Percentiles rank a stretch among this genome's conserved stretches.
These are phyloP conservation scores for Oreochromis mossambicus DNA, from an alignment of 2,797 vertebrate genomes.

Conservation along the genomic window DNA sequence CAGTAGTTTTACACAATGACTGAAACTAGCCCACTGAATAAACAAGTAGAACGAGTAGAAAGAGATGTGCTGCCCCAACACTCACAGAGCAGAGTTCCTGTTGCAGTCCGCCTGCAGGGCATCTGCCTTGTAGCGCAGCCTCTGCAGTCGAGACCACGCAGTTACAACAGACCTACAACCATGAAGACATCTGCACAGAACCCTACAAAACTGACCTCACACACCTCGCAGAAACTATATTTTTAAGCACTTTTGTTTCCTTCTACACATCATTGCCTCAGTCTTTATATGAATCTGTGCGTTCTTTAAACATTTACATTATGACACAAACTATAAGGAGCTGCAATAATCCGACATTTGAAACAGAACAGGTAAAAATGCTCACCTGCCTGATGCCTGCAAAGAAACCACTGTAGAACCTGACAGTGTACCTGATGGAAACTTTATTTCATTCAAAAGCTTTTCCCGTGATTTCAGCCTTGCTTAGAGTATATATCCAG, in stretches of 20 bases:
- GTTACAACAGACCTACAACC: background rate
- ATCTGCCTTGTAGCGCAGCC: background rate
- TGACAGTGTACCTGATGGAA: background rate
- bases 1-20: background rate
- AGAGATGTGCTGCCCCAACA: background rate
- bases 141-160: background rate
- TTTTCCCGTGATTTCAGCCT: background rate
- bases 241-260: background rate
- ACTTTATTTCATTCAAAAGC: background rate
- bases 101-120: background rate
- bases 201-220: background rate
- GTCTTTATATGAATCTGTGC: background rate
- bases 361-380: background rate
- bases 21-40: background rate
- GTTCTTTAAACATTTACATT: background rate
- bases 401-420: background rate
- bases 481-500: background rate
- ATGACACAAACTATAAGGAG: background rate
- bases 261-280: background rate
- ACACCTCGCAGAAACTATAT: background rate
- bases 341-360: background rate
- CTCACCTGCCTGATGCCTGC: background rate
- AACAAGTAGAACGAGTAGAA: background rate
- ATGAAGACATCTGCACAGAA: background rate
- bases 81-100: background rate